These are phyloP conservation scores for Meles meles DNA, from an alignment of 2,113 vertebrate genomes.

Conservation along the genomic window DNA sequence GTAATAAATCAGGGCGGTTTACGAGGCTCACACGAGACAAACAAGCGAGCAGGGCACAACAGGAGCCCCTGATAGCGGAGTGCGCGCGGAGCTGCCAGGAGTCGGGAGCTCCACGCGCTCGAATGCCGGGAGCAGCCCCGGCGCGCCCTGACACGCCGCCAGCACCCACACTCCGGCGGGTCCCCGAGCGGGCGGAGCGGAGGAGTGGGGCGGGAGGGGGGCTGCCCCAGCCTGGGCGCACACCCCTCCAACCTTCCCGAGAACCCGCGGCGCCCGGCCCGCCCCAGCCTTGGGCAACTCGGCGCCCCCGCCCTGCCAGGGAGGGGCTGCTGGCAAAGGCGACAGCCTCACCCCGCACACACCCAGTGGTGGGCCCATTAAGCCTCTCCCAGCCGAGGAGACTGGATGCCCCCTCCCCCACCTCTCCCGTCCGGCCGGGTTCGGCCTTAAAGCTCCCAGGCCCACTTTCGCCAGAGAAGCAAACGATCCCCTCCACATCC, in stretches of 20 bases:
- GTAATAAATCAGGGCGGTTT: slow-evolving; percentile 88
- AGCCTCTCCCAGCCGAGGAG: slow-evolving; percentile 28
- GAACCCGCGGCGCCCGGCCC: slow-evolving; percentile 39
- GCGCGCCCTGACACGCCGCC: slow-evolving; percentile 38
- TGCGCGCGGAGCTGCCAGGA: slow-evolving; percentile 37
- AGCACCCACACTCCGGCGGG: slow-evolving; percentile 45
- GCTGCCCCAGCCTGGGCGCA: not conserved
- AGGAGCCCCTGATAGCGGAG: slow-evolving; percentile 74
- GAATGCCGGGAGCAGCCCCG: not conserved
- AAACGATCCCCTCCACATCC: slow-evolving; percentile 13
- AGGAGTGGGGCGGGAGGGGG: not conserved
- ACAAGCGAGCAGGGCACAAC: slow-evolving; percentile 81
- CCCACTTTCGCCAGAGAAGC: slow-evolving; percentile 31
- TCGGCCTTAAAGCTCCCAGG: slow-evolving; percentile 45
- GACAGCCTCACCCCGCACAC: slow-evolving; percentile 50
- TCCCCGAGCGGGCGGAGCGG: not conserved
- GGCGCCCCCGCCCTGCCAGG: slow-evolving; percentile 41
- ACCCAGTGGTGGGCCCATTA: slow-evolving; percentile 61
- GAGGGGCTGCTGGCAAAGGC: slow-evolving; percentile 51
- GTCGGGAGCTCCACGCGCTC: slow-evolving; percentile 36
- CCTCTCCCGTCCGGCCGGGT: slow-evolving; percentile 16
- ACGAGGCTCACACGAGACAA: slow-evolving; percentile 85
- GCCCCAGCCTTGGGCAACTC: slow-evolving; percentile 44
- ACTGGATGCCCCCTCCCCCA: slow-evolving; percentile 57
- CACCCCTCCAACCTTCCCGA: slow-evolving; percentile 15